Percentiles rank a stretch among this genome's conserved stretches.
Evolutionary conservation across 2,797 vertebrate species (phyloP).

Genomic region (Xiphorhynchus erythropygius): DNA sequence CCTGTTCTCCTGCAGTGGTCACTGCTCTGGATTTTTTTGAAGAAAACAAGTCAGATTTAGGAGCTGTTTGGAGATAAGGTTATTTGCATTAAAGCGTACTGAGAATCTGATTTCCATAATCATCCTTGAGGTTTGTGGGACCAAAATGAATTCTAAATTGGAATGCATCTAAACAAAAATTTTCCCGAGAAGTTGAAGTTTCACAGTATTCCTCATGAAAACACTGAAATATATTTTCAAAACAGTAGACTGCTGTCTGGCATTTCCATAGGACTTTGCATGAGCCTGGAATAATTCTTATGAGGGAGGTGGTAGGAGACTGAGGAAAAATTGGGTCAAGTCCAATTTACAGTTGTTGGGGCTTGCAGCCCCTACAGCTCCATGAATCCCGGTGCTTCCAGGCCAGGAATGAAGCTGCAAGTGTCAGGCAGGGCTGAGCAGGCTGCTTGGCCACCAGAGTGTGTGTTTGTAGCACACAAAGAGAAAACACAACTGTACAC

Average conservation of each 20-base stretch:
- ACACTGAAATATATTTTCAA: background rate
- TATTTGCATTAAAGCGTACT: background rate
- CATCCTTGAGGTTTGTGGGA: background rate
- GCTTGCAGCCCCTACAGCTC: background rate
- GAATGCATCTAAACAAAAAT: background rate
- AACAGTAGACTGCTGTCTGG: background rate
- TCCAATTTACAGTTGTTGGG: background rate
- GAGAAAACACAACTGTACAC: background rate
- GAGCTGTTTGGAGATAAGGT: background rate
- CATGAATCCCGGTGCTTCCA: background rate
- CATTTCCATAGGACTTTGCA: background rate
- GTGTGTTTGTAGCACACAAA: accelerated
- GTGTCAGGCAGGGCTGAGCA: background rate
- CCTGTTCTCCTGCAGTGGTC: background rate
- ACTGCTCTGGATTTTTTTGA: background rate
- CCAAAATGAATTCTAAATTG: background rate
- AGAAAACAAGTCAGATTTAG: background rate
- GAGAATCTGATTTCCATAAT: background rate
- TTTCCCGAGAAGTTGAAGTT: background rate
- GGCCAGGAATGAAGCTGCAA: background rate
- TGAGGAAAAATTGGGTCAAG: background rate
- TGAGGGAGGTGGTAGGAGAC: background rate
- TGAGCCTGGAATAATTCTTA: background rate
- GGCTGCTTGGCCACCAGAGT: background rate
- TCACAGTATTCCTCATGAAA: background rate